A percentile compares a stretch with the other conserved stretches of the same genome.
Conservation (phyloP, 2,888 invertebrate species). For the Cancer borealis region DNA sequence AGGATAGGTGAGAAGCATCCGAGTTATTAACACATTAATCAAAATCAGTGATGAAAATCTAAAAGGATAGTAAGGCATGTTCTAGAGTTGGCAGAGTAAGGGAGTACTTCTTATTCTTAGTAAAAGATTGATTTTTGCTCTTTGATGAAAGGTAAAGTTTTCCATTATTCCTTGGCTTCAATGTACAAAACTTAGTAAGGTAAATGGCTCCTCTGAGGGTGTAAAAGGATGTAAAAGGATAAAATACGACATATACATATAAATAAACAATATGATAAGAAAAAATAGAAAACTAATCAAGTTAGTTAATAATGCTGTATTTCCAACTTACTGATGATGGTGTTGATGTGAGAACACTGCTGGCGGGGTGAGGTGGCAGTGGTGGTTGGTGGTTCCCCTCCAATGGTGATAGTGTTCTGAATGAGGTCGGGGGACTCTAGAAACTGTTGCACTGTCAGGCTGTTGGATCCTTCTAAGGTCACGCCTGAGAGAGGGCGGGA, state of each 20-base stretch:
- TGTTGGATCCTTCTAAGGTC: conserved; percentile 62
- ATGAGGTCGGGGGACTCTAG: conserved; percentile 68
- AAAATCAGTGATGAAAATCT: too few species aligned
- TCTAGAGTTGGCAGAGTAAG: too few species aligned
- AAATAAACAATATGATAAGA: background rate
- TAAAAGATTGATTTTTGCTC: background rate
- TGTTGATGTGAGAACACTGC: conserved; percentile 53
- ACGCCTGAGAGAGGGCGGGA: conserved; percentile 51
- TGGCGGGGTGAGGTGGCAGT: conserved; percentile 47
- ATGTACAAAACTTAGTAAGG: background rate
- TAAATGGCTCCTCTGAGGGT: background rate
- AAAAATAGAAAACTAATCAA: background rate
- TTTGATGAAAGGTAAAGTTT: background rate
- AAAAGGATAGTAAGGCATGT: too few species aligned
- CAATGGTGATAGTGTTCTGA: conserved; percentile 66
- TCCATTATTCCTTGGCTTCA: too few species aligned
- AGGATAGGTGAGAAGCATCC: too few species aligned
- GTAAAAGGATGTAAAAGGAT: background rate
- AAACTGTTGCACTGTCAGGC: conserved; percentile 72
- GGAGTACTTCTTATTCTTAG: too few species aligned
- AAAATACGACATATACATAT: background rate
- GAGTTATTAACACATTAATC: too few species aligned
- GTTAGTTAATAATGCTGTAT: conserved; percentile 30
- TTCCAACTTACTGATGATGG: conserved; percentile 55
- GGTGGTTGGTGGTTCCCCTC: conserved; percentile 21